phyloP scores from a whole-genome alignment of 2,888 invertebrate species.

The Ormyrus rosae region DNA sequence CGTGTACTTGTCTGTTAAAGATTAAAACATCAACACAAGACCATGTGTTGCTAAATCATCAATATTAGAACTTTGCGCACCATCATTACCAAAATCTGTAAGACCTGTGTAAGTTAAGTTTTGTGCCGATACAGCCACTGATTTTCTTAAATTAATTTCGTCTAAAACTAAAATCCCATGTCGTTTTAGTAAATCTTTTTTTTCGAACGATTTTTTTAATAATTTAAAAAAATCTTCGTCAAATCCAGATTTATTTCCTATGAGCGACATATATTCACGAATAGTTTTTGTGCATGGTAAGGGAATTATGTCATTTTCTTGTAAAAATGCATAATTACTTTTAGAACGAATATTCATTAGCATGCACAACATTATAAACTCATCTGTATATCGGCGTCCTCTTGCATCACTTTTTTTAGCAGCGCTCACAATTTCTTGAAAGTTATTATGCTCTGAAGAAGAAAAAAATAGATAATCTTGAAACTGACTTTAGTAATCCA shows the following conservation, averaged over 20 bases:
- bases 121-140: constrained; percentile 49
- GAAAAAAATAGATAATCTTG: too few relatives aligned
- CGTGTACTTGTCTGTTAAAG: too few relatives aligned
- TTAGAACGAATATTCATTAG: too few relatives aligned
- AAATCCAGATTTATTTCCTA: constrained; percentile 53
- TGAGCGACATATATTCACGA: constrained; percentile 48
- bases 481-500: too few relatives aligned
- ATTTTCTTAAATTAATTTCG: constrained; percentile 57
- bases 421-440: too few relatives aligned
- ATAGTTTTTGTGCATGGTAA: constrained; percentile 57
- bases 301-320: constrained; percentile 27
- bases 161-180: constrained; percentile 56
- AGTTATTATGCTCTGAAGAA: too few relatives aligned
- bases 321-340: background rate
- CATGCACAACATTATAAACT: too few relatives aligned
- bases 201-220: constrained; percentile 46
- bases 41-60: too few relatives aligned
- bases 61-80: constrained; percentile 27
- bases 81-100: constrained; percentile 57
- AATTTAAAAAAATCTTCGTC: constrained; percentile 56
- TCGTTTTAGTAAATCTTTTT: constrained; percentile 46
- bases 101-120: constrained; percentile 57
- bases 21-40: too few relatives aligned
- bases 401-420: too few relatives aligned
- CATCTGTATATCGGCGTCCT: too few relatives aligned